These are phyloP conservation scores for Botrylloides violaceus DNA, from an alignment of 23 tunicate genomes.

Conservation along the genomic window DNA sequence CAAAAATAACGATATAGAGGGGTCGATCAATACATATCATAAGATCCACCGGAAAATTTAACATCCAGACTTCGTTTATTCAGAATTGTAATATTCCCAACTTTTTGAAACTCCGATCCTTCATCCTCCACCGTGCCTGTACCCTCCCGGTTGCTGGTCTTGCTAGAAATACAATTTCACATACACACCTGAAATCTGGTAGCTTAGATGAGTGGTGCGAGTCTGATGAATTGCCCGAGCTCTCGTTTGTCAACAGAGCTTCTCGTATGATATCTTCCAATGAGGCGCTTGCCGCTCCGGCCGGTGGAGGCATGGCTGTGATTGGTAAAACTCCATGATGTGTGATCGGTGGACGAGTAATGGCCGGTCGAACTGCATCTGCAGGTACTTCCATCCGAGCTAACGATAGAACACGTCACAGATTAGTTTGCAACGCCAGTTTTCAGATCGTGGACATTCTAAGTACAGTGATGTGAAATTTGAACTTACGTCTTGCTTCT, in stretches of 20 bases:
- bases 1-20: not conserved
- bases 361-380: too few species aligned
- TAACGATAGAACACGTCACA: not conserved
- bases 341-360: too few species aligned
- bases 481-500: constrained; percentile 3
- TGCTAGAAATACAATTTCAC: not conserved
- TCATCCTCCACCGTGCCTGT: too few species aligned
- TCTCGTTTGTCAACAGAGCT: constrained; percentile 6
- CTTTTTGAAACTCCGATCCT: too few species aligned
- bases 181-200: not conserved
- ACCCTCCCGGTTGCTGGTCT: not conserved
- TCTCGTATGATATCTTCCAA: constrained; percentile 19
- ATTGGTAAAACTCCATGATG: too few species aligned
- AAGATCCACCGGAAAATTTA: too few species aligned
- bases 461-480: not conserved
- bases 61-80: too few species aligned
- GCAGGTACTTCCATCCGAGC: too few species aligned
- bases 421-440: not conserved
- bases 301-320: not conserved
- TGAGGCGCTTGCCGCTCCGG: constrained; percentile 10
- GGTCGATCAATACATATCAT: too few species aligned
- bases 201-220: not conserved
- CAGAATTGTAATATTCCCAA: too few species aligned
- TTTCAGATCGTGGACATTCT: not conserved
- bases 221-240: not conserved